These are phyloP conservation scores for Coenonympha arcania DNA, from an alignment of 2,888 invertebrate species.

Conservation along the genomic window DNA sequence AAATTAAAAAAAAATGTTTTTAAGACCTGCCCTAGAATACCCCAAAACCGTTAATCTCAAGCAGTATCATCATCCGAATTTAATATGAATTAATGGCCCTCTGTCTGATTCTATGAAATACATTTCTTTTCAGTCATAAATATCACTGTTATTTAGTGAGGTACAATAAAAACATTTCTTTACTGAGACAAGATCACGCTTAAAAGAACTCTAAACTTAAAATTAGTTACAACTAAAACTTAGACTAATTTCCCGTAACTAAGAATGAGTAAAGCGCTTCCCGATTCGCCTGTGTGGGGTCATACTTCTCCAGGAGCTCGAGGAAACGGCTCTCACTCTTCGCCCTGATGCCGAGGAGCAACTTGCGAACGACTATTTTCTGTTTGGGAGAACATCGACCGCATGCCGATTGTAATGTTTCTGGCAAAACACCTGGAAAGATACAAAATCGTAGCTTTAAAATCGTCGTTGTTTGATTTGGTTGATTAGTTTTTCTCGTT, in stretches of 20 bases:
- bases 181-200: neutral
- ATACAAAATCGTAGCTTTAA: slow-evolving; percentile 14
- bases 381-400: slow-evolving; percentile 78
- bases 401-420: slow-evolving; percentile 79
- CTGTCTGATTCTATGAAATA: no score
- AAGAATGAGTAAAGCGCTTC: slow-evolving; percentile 74
- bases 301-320: slow-evolving; percentile 80
- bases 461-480: no score
- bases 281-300: slow-evolving; percentile 78
- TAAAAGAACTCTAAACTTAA: neutral
- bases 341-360: slow-evolving; percentile 79
- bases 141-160: no score
- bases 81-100: no score
- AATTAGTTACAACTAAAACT: neutral
- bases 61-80: no score
- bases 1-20: no score
- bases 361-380: slow-evolving; percentile 73
- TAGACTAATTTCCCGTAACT: slow-evolving; percentile 52
- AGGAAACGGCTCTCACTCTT: slow-evolving; percentile 80
- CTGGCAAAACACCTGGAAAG: slow-evolving; percentile 78
- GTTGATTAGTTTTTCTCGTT: no score
- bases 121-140: no score
- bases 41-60: no score
- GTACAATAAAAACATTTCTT: no score
- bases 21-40: no score